Evolutionary conservation across 92 coral and sea anemone species (phyloP).

Genomic region (Actinernus sp.): DNA sequence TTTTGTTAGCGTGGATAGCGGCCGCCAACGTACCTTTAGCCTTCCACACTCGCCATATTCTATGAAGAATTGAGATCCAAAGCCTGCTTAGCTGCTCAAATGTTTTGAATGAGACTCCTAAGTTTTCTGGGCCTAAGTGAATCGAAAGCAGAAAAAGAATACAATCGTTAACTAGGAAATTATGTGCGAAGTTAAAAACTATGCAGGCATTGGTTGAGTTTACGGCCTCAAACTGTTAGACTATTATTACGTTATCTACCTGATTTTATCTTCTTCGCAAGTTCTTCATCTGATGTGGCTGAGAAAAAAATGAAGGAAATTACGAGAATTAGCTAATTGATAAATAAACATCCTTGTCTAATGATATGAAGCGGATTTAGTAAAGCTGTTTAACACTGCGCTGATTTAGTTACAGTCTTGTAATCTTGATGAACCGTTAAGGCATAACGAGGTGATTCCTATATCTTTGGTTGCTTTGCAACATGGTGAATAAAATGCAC

Average conservation of each 20-base stretch:
- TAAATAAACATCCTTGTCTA: not conserved
- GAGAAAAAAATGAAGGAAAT: slow-evolving; percentile 2
- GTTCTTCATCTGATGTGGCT: slow-evolving; percentile 81
- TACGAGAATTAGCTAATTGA: not conserved
- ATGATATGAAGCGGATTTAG: no score
- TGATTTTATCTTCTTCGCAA: slow-evolving; percentile 64
- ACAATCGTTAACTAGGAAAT: slow-evolving; percentile 1
- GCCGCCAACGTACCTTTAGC: slow-evolving; percentile 79
- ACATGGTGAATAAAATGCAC: not conserved
- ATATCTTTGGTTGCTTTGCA: not conserved
- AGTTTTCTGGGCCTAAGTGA: slow-evolving; percentile 80
- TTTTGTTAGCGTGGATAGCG: no score
- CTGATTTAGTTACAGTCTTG: no score
- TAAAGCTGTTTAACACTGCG: no score
- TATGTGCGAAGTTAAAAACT: not conserved
- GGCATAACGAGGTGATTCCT: no score
- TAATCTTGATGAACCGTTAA: no score
- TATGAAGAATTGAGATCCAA: slow-evolving; percentile 91
- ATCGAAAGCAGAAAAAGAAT: slow-evolving; percentile 24
- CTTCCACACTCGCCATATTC: slow-evolving; percentile 96
- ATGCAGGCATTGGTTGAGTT: slow-evolving; percentile 16
- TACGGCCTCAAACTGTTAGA: slow-evolving; percentile 29
- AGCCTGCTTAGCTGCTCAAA: slow-evolving; percentile 88
- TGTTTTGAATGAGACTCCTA: slow-evolving; percentile 94
- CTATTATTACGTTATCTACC: slow-evolving; percentile 24